These are phyloP conservation scores for Trogon surrucura DNA, from an alignment of 2,113 vertebrate genomes.

Conservation along the genomic window DNA sequence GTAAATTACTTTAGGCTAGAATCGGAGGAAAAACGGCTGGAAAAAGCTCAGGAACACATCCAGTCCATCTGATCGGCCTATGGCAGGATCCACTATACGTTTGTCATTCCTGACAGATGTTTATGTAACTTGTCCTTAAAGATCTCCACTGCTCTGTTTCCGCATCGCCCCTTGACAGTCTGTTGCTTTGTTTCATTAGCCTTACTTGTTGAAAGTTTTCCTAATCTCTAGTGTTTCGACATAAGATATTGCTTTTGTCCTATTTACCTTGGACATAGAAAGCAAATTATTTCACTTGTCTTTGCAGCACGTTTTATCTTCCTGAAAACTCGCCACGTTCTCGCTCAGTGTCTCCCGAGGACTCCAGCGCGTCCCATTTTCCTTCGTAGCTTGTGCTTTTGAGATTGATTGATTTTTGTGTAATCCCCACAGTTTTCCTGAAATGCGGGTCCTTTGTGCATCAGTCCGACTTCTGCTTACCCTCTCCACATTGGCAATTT, in stretches of 20 bases:
- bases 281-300: neutral
- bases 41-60: constrained; percentile 14
- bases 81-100: neutral
- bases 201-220: neutral
- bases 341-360: neutral
- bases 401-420: neutral
- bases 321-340: rapidly evolving
- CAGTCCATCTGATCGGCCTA: neutral
- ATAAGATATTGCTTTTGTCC: neutral
- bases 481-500: neutral
- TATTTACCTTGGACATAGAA: neutral
- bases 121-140: constrained; percentile 40
- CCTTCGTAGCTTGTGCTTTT: neutral
- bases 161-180: neutral
- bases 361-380: rapidly evolving
- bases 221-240: neutral
- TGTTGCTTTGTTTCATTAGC: neutral
- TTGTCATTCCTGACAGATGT: constrained; percentile 57
- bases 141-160: constrained; percentile 3
- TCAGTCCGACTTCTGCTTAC: neutral
- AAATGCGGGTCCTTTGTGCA: neutral
- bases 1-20: constrained; percentile 27
- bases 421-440: neutral
- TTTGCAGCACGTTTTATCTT: neutral
- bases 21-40: neutral